A percentile compares a stretch with the other conserved stretches of the same genome.
Evolutionary conservation across 2,888 invertebrate species (phyloP).

Genomic region (Macrosiphum euphorbiae): DNA sequence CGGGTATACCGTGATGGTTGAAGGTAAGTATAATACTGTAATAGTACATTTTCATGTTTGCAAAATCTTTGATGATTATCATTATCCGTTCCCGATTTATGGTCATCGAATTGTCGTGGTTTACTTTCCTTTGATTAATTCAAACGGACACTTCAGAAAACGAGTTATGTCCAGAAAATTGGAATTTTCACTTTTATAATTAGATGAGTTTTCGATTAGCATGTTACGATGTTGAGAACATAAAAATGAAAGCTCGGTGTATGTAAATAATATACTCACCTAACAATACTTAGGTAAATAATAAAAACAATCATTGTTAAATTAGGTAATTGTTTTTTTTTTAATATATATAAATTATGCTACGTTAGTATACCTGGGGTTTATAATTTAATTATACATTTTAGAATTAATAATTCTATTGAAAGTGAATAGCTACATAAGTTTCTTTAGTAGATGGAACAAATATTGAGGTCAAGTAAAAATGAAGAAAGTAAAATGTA

Average conservation of each 20-base stretch:
- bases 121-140: constrained; percentile 8
- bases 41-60: not conserved
- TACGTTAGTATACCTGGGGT: not conserved
- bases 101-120: not conserved
- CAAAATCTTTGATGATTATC: not conserved
- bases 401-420: constrained; percentile 28
- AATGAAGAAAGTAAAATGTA: constrained; percentile 52
- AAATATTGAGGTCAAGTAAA: constrained; percentile 44
- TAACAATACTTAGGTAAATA: not conserved
- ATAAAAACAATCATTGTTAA: not conserved
- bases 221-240: not conserved
- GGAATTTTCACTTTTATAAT: constrained; percentile 20
- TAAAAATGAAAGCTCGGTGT: constrained; percentile 11
- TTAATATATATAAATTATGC: not conserved
- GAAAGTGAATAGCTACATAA: constrained; percentile 30
- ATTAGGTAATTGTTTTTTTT: not conserved
- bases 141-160: not conserved
- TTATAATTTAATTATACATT: constrained; percentile 39
- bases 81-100: not conserved
- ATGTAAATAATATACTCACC: not conserved
- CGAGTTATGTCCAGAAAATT: not conserved
- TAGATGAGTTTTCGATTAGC: not conserved
- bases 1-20: not conserved
- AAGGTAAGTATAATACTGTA: not conserved
- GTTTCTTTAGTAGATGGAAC: not conserved